Conservation (phyloP, 2,888 invertebrate species). For the Melanchra persicariae region DNA sequence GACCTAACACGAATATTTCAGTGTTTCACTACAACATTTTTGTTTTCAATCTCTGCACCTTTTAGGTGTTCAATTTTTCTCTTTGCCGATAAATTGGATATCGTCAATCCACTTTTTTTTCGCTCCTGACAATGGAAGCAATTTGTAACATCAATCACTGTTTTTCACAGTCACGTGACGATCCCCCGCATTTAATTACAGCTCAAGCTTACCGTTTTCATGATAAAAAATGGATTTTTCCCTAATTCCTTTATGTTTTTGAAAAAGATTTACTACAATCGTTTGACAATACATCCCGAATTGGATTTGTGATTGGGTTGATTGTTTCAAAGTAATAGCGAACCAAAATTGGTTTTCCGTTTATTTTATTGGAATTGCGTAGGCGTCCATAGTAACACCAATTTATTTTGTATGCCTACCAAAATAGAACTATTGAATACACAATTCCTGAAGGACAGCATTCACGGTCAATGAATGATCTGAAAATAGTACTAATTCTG, state of each 20-base stretch:
- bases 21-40: constrained; percentile 42
- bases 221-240: background rate
- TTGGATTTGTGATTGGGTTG: constrained; percentile 34
- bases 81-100: constrained; percentile 71
- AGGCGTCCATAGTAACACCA: constrained; percentile 28
- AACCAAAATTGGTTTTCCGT: constrained; percentile 44
- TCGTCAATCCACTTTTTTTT: constrained; percentile 70
- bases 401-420: constrained; percentile 28
- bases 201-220: background rate
- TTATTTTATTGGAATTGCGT: constrained; percentile 47
- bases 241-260: constrained; percentile 28
- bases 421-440: constrained; percentile 39
- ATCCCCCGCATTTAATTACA: constrained; percentile 51
- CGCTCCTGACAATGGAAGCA: constrained; percentile 72
- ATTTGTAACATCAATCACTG: constrained; percentile 70
- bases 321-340: constrained; percentile 49
- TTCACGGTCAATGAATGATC: constrained; percentile 9
- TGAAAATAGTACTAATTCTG: constrained; percentile 14
- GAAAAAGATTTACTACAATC: constrained; percentile 27
- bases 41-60: constrained; percentile 61
- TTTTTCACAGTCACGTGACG: constrained; percentile 43
- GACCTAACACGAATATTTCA: constrained; percentile 40
- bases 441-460: constrained; percentile 1
- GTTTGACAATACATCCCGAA: constrained; percentile 36
- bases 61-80: constrained; percentile 59